A percentile compares a stretch with the other conserved stretches of the same genome.
Evolutionary conservation across 1,140 invertebrate genomes (phyloP).

Genomic region (Hetaerina americana): DNA sequence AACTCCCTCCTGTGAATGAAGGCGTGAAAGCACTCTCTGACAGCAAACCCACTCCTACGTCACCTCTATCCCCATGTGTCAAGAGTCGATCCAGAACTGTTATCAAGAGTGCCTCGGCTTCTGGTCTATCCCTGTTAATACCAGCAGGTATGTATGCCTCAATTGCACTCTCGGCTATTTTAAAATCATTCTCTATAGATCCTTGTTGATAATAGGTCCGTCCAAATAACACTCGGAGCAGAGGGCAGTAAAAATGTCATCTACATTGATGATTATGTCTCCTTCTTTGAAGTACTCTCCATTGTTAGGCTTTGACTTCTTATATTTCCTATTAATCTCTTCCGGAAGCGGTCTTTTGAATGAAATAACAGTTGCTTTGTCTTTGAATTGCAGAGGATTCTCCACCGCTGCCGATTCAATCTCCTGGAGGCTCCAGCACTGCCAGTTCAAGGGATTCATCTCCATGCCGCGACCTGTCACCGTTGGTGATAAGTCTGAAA

Average conservation of each 20-base stretch:
- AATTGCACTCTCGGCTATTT: background rate
- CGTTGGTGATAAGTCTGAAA: constrained; percentile 70
- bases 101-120: constrained; percentile 83
- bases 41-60: constrained; percentile 13
- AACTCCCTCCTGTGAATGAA: constrained; percentile 34
- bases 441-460: constrained; percentile 91
- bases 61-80: constrained; percentile 9
- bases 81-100: constrained; percentile 49
- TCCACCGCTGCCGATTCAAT: constrained; percentile 42
- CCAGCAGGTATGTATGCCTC: constrained; percentile 51
- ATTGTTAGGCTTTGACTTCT: too few relatives aligned
- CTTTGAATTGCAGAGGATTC: constrained; percentile 44
- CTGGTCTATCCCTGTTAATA: constrained; percentile 85
- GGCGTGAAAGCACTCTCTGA: constrained; percentile 9
- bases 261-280: too few relatives aligned
- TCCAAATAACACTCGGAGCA: too few relatives aligned
- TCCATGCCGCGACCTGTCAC: constrained; percentile 80
- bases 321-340: too few relatives aligned
- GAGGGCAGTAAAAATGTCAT: too few relatives aligned
- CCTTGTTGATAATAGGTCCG: too few relatives aligned
- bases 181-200: too few relatives aligned
- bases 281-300: too few relatives aligned
- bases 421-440: constrained; percentile 80
- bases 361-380: too few relatives aligned
- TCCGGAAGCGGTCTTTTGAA: too few relatives aligned